phyloP scores from a whole-genome alignment of 2,888 invertebrate genomes.

The Brachyopa scutellaris region DNA sequence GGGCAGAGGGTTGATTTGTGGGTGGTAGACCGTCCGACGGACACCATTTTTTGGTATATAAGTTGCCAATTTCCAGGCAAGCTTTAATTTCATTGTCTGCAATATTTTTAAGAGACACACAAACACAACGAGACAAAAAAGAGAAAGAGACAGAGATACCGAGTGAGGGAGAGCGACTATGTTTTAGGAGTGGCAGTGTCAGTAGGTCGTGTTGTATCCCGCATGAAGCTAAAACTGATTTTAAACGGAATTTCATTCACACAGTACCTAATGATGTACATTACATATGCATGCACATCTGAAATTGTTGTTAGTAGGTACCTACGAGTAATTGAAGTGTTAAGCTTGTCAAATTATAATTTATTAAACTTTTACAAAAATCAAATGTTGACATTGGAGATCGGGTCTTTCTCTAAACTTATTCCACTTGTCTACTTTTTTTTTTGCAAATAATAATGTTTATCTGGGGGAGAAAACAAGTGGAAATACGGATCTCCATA shows the following conservation, averaged over 20 bases:
- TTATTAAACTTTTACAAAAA: constrained; percentile 63
- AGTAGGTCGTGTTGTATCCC: constrained; percentile 55
- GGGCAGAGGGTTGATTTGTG: constrained; percentile 16
- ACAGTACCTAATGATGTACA: too few relatives aligned
- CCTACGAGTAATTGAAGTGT: constrained; percentile 73
- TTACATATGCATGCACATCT: constrained; percentile 54
- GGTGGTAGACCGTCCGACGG: constrained; percentile 68
- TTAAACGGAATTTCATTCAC: constrained; percentile 40
- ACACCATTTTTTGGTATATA: constrained; percentile 54
- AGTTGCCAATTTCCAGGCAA: constrained; percentile 63
- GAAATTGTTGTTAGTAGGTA: constrained; percentile 59
- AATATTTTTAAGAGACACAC: constrained; percentile 57
- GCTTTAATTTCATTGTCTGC: constrained; percentile 72
- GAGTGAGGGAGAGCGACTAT: neutral
- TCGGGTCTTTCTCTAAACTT: too few relatives aligned
- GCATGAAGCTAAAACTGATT: constrained; percentile 50
- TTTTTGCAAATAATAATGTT: too few relatives aligned
- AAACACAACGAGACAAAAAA: constrained; percentile 11
- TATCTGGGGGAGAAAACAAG: too few relatives aligned
- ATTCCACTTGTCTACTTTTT: too few relatives aligned
- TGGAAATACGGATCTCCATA: too few relatives aligned
- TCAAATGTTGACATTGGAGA: constrained; percentile 45
- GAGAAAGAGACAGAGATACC: neutral
- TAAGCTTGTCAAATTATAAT: constrained; percentile 70
- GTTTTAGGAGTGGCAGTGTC: constrained; percentile 61